Percentiles rank a stretch among this genome's conserved stretches.
Evolutionary conservation across 2,888 invertebrate genomes (phyloP).

Genomic region (Encarsia formosa): DNA sequence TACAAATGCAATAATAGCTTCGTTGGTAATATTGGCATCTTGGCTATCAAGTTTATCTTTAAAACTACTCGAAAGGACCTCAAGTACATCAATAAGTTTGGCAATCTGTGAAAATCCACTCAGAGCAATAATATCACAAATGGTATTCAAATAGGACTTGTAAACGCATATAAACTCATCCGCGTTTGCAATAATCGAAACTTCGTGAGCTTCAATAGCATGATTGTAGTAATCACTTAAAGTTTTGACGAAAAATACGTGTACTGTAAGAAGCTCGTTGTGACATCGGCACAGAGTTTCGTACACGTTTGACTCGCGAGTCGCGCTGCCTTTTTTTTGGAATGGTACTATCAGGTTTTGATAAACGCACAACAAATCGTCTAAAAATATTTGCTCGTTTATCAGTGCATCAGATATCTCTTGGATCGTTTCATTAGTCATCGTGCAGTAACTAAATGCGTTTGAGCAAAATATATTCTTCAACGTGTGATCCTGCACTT

Average conservation of each 20-base stretch:
- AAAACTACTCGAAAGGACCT: constrained; percentile 57
- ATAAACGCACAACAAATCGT: constrained; percentile 64
- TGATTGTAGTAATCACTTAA: constrained; percentile 67
- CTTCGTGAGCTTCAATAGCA: constrained; percentile 61
- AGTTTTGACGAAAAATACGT: constrained; percentile 65
- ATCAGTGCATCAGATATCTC: constrained; percentile 50
- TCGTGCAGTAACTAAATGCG: constrained; percentile 43
- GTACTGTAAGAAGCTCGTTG: constrained; percentile 65
- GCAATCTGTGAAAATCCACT: constrained; percentile 67
- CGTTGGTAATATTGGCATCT: constrained; percentile 55
- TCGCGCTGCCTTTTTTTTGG: constrained; percentile 60
- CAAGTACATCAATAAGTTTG: constrained; percentile 60
- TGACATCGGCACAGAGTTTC: constrained; percentile 66
- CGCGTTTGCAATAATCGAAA: constrained; percentile 65
- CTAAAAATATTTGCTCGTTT: constrained; percentile 67
- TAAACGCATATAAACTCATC: constrained; percentile 70
- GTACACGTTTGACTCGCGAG: constrained; percentile 59
- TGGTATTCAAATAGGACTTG: constrained; percentile 65
- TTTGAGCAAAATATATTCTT: constrained; percentile 41
- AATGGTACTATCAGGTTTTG: constrained; percentile 62
- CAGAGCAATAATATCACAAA: constrained; percentile 70
- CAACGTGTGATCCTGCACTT: constrained; percentile 13
- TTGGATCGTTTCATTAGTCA: constrained; percentile 38
- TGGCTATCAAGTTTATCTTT: constrained; percentile 57
- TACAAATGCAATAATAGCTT: constrained; percentile 59